Conservation (phyloP, 2,113 vertebrate genomes). For the Corydoras maculifer region DNA sequence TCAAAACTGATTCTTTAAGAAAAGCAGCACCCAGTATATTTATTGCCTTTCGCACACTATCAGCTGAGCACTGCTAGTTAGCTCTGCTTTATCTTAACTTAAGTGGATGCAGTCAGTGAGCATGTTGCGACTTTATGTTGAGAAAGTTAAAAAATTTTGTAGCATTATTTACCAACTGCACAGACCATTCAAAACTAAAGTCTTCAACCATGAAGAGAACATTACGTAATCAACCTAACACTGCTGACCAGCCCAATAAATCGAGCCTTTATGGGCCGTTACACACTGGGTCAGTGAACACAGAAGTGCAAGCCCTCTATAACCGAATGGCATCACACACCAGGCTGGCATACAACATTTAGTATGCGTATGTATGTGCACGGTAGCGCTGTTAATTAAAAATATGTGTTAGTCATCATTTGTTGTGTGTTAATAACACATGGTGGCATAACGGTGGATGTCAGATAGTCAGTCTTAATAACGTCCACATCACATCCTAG, state of each 20-base stretch:
- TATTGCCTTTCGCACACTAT: neutral
- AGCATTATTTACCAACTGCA: neutral
- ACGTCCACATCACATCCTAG: too few relatives aligned
- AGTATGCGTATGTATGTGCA: slow-evolving; percentile 16
- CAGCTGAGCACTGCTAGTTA: neutral
- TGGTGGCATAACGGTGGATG: too few relatives aligned
- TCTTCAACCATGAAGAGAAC: slow-evolving; percentile 63
- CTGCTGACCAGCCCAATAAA: slow-evolving; percentile 68
- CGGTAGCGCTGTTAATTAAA: slow-evolving; percentile 1
- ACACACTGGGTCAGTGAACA: slow-evolving; percentile 66
- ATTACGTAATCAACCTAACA: slow-evolving; percentile 70
- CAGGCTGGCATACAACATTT: slow-evolving; percentile 19
- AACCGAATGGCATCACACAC: slow-evolving; percentile 36
- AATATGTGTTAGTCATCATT: neutral
- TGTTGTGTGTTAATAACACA: too few relatives aligned
- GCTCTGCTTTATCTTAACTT: neutral
- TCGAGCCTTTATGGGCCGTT: slow-evolving; percentile 67
- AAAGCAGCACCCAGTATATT: slow-evolving; percentile 11
- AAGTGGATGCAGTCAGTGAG: neutral
- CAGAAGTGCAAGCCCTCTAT: slow-evolving; percentile 58
- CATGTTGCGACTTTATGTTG: neutral
- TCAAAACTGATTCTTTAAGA: slow-evolving; percentile 23
- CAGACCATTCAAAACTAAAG: slow-evolving; percentile 27
- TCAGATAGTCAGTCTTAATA: too few relatives aligned
- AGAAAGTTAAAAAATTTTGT: slow-evolving; percentile 2